These are phyloP conservation scores for Margarornis squamiger DNA, from an alignment of 2,797 vertebrate genomes.

Conservation along the genomic window DNA sequence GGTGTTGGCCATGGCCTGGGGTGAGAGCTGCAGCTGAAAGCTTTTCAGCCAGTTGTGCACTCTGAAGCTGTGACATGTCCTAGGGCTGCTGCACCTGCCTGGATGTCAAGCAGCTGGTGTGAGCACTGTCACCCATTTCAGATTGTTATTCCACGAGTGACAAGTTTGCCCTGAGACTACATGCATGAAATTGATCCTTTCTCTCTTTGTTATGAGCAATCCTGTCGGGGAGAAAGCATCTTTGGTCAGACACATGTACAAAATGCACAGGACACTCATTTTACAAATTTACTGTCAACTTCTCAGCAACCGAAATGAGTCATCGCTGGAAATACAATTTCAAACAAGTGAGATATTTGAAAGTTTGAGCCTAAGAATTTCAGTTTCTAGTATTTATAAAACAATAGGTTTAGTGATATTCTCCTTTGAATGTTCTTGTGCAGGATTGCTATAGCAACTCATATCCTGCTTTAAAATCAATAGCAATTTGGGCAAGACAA, in stretches of 20 bases:
- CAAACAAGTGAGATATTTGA: not conserved
- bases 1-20: conserved; percentile 71
- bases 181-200: conserved; percentile 42
- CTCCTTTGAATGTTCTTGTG: not conserved
- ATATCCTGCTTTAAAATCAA: conserved; percentile 42
- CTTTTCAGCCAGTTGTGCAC: conserved; percentile 51
- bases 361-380: not conserved
- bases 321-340: not conserved
- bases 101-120: conserved; percentile 71
- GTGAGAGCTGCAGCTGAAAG: conserved; percentile 60
- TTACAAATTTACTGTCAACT: not conserved
- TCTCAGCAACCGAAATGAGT: not conserved
- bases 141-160: conserved; percentile 59
- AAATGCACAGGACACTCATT: not conserved
- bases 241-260: not conserved
- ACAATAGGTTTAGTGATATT: not conserved
- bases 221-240: not conserved
- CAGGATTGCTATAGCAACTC: conserved; percentile 43
- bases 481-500: conserved; percentile 49
- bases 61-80: conserved; percentile 77
- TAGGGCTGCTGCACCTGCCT: conserved; percentile 74
- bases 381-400: not conserved
- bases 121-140: conserved; percentile 64
- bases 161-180: conserved; percentile 58
- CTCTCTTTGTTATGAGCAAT: conserved; percentile 48